A percentile compares a stretch with the other conserved stretches of the same genome.
These are phyloP conservation scores for Pristionchus entomophagus DNA, from an alignment of 2,888 invertebrate species.

Conservation along the genomic window DNA sequence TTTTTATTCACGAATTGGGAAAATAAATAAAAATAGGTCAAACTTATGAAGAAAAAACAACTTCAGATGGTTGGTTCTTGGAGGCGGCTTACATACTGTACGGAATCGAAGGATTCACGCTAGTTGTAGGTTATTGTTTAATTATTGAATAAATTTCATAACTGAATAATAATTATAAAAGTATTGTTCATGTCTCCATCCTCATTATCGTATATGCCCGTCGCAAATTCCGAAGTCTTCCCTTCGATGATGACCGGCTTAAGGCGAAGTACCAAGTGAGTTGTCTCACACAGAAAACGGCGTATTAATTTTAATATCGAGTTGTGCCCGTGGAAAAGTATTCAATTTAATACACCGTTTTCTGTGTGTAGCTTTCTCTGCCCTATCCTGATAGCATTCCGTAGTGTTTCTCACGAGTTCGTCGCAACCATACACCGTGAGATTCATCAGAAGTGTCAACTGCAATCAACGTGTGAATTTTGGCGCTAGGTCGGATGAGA, in stretches of 20 bases:
- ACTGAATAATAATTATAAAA: neutral
- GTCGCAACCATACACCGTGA: too few relatives aligned
- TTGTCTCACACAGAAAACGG: too few relatives aligned
- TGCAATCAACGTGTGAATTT: too few relatives aligned
- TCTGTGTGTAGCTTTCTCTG: neutral
- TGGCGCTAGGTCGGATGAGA: too few relatives aligned
- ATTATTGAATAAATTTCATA: neutral
- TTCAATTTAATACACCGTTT: too few relatives aligned
- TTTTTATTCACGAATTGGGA: too few relatives aligned
- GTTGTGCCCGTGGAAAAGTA: too few relatives aligned
- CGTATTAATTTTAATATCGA: too few relatives aligned
- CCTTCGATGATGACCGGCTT: neutral
- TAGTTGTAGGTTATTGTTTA: neutral
- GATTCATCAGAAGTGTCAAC: too few relatives aligned
- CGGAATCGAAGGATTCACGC: neutral
- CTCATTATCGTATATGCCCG: neutral
- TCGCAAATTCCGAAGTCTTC: neutral
- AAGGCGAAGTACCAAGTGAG: neutral
- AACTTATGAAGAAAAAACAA: too few relatives aligned
- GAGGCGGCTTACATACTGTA: neutral
- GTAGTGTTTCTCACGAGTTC: neutral
- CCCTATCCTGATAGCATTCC: neutral
- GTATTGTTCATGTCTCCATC: neutral
- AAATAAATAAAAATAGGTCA: too few relatives aligned
- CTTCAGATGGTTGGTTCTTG: neutral